Conservation (phyloP, 2,113 vertebrate genomes). For the Xiphorhynchus elegans region DNA sequence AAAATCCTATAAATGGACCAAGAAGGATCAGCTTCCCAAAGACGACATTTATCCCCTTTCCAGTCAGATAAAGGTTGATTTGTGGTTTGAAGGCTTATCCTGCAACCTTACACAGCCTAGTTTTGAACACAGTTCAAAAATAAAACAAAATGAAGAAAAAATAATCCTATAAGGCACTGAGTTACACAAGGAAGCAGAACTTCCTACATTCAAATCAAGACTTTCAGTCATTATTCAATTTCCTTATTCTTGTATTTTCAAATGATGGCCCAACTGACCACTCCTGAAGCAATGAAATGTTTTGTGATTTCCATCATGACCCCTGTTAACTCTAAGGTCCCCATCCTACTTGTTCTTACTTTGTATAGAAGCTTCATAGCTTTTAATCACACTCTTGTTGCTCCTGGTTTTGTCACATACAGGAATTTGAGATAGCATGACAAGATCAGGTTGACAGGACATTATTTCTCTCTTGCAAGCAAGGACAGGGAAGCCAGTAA, state of each 20-base stretch:
- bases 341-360: background rate
- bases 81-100: constrained; percentile 7
- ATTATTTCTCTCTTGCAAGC: background rate
- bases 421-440: background rate
- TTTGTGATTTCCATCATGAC: background rate
- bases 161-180: background rate
- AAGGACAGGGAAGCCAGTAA: background rate
- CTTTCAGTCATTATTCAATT: background rate
- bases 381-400: background rate
- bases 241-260: background rate
- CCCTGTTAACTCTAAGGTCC: background rate
- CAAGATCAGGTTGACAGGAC: background rate
- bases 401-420: background rate
- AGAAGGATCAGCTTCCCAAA: constrained; percentile 18
- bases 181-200: background rate
- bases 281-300: background rate
- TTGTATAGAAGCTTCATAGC: background rate
- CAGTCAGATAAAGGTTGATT: constrained; percentile 15
- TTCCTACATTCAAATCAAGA: background rate
- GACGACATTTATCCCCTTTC: background rate
- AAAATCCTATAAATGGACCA: constrained; percentile 30
- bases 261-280: background rate
- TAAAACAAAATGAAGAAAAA: background rate
- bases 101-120: background rate
- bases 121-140: background rate